phyloP scores from a whole-genome alignment of 2,888 invertebrate genomes.

The Conchocele bisecta region DNA sequence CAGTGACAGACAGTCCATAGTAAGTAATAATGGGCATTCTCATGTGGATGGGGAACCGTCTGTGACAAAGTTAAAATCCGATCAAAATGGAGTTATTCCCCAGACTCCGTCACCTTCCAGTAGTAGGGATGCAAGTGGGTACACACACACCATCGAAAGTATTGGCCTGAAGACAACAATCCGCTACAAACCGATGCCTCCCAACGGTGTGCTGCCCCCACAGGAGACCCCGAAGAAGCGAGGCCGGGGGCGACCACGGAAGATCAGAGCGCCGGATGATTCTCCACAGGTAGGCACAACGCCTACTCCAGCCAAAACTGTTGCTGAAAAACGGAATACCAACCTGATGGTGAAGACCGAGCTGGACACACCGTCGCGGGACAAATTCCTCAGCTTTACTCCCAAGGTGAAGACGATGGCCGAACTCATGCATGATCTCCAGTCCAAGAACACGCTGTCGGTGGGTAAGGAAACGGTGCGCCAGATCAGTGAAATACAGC shows the following conservation, averaged over 20 bases:
- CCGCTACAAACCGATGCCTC: too few species aligned
- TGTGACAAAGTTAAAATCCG: too few species aligned
- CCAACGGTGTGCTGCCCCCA: too few species aligned
- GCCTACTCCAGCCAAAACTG: slow-evolving; percentile 31
- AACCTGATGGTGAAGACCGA: slow-evolving; percentile 49
- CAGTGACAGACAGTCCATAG: too few species aligned
- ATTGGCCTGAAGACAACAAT: slow-evolving; percentile 56
- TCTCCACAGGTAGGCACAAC: background rate
- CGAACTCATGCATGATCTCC: slow-evolving; percentile 90
- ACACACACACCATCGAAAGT: slow-evolving; percentile 60
- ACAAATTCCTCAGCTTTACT: slow-evolving; percentile 74
- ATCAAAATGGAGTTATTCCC: too few species aligned
- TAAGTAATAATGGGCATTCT: too few species aligned
- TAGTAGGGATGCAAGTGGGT: too few species aligned
- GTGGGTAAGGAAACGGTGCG: slow-evolving; percentile 75
- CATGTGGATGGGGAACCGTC: too few species aligned
- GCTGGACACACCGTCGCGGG: slow-evolving; percentile 30
- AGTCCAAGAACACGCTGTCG: slow-evolving; percentile 83
- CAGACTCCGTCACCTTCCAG: too few species aligned
- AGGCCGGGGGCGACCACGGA: slow-evolving; percentile 56
- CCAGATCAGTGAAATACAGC: slow-evolving; percentile 79
- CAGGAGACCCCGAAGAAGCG: slow-evolving; percentile 54
- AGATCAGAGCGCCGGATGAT: slow-evolving; percentile 42
- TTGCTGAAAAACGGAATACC: slow-evolving; percentile 45
- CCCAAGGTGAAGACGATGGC: slow-evolving; percentile 89